These are phyloP conservation scores for Tanytarsus gracilentus DNA, from an alignment of 2,888 invertebrate species.

Conservation along the genomic window DNA sequence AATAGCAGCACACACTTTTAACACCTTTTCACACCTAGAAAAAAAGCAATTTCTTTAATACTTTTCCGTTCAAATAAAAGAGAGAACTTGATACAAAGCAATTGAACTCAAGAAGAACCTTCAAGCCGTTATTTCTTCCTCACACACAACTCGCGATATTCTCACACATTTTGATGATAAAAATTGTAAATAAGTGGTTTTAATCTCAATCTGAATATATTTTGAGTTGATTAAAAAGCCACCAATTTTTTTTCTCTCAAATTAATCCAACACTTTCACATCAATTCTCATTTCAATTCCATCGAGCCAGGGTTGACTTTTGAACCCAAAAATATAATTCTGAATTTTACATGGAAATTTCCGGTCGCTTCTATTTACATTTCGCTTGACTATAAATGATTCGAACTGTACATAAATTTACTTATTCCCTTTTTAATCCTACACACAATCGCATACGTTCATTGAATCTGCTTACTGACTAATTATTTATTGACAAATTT, in stretches of 20 bases:
- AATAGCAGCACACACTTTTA: neutral
- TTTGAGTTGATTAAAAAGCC: too few species aligned
- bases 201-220: too few species aligned
- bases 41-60: constrained; percentile 6
- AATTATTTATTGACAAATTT: constrained; percentile 15
- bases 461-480: constrained; percentile 19
- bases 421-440: constrained; percentile 1
- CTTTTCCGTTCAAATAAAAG: neutral
- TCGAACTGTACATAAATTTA: neutral
- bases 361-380: neutral
- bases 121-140: neutral
- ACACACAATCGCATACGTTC: too few species aligned
- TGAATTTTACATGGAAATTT: neutral
- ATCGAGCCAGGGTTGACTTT: too few species aligned
- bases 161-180: too few species aligned
- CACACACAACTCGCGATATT: neutral
- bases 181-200: too few species aligned
- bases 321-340: too few species aligned
- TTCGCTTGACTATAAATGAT: too few species aligned
- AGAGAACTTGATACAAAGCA: constrained; percentile 5
- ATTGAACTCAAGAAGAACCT: constrained; percentile 19
- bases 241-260: too few species aligned
- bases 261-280: too few species aligned
- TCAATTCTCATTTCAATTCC: too few species aligned
- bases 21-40: neutral